Evolutionary conservation across 2,113 vertebrate genomes (phyloP).

Genomic region (Boulengeromyrus knoepffleri): DNA sequence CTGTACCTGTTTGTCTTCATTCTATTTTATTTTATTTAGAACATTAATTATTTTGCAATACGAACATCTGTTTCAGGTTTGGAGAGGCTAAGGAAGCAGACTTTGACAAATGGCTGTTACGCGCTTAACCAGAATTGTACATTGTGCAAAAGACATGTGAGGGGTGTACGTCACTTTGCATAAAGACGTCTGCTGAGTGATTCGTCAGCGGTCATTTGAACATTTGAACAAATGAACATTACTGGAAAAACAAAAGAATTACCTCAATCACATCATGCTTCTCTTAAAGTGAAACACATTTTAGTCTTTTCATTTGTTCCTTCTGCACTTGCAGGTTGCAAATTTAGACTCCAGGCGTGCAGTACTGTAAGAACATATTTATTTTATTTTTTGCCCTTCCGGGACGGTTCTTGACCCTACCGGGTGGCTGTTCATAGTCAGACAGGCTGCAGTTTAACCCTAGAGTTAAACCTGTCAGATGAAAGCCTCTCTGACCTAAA

Average conservation of each 20-base stretch:
- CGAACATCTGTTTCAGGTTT: background rate
- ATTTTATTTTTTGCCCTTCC: background rate
- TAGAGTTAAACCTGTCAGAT: constrained; percentile 20
- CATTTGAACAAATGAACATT: background rate
- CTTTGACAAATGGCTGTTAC: background rate
- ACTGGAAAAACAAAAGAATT: background rate
- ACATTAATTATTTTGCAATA: background rate
- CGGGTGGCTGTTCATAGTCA: background rate
- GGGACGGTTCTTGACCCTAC: background rate
- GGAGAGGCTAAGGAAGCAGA: background rate
- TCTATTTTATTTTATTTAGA: background rate
- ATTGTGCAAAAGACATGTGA: background rate
- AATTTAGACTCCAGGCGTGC: background rate
- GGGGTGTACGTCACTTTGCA: background rate
- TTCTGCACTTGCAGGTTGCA: background rate
- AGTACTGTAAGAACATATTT: background rate
- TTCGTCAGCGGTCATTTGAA: background rate
- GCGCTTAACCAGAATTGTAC: background rate
- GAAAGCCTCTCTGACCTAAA: background rate
- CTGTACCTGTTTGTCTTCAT: background rate
- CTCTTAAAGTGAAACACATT: background rate
- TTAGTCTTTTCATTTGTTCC: background rate
- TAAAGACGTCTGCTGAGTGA: background rate
- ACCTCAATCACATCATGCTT: background rate
- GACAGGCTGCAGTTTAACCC: constrained; percentile 9